phyloP scores from a whole-genome alignment of 2,888 invertebrate species.

The Allacma fusca region DNA sequence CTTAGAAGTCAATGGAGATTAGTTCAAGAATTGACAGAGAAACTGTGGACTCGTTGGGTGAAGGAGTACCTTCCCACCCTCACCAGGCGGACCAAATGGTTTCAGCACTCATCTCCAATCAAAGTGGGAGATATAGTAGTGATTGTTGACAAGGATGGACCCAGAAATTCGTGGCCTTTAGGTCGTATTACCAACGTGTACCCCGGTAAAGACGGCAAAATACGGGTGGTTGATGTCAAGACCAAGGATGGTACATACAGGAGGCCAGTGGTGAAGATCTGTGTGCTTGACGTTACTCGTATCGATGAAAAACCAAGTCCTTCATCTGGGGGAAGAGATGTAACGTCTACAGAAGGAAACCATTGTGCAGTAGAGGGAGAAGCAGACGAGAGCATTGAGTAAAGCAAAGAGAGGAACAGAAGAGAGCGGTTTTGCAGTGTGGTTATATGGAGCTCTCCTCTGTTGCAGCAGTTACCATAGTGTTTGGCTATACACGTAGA shows the following conservation, averaged over 20 bases:
- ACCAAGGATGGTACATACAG: conserved; percentile 27
- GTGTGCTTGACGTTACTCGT: background rate
- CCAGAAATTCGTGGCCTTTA: conserved; percentile 26
- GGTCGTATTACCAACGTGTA: background rate
- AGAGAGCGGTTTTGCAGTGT: too few species aligned
- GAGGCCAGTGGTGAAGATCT: background rate
- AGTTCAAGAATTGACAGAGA: conserved; percentile 49
- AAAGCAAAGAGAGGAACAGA: too few species aligned
- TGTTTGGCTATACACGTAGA: too few species aligned
- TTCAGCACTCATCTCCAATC: background rate
- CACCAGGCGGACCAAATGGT: conserved; percentile 35
- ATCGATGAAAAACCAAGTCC: too few species aligned
- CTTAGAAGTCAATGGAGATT: conserved; percentile 43
- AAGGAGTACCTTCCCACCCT: conserved; percentile 52
- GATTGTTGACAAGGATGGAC: conserved; percentile 15
- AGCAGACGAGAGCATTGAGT: too few species aligned
- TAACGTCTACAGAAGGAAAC: too few species aligned
- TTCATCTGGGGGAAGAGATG: too few species aligned
- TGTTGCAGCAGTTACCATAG: too few species aligned
- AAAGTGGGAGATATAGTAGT: conserved; percentile 35
- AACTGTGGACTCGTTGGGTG: conserved; percentile 55
- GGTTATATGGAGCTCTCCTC: too few species aligned
- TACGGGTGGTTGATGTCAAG: conserved; percentile 39
- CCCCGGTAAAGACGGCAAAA: conserved; percentile 32
- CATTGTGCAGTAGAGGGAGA: too few species aligned